Evolutionary conservation across 2,888 invertebrate species (phyloP).

Genomic region (Taenaris catops): DNA sequence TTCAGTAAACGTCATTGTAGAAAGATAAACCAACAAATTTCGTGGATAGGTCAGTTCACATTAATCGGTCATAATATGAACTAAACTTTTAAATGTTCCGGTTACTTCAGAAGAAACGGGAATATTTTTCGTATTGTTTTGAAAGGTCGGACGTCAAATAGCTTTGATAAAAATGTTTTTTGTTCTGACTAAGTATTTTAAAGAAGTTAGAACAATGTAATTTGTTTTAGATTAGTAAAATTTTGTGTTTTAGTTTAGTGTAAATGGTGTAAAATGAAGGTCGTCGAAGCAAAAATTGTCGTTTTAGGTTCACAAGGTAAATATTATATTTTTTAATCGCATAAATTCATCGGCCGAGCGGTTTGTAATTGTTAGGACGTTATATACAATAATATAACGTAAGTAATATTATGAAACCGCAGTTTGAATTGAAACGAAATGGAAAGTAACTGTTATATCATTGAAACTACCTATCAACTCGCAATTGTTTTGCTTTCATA

Average conservation of each 20-base stretch:
- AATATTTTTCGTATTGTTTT: conserved; percentile 8
- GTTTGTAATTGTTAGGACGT: too few species aligned
- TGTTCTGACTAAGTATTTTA: background rate
- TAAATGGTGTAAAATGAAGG: conserved; percentile 79
- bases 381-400: too few species aligned
- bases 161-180: conserved; percentile 9
- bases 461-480: too few species aligned
- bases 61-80: background rate
- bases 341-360: too few species aligned
- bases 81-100: conserved; percentile 7
- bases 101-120: conserved; percentile 18
- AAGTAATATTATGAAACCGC: too few species aligned
- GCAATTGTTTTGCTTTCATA: too few species aligned
- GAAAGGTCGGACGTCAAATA: conserved; percentile 19
- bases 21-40: conserved; percentile 8
- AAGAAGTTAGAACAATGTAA: conserved; percentile 20
- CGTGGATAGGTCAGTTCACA: background rate
- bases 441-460: too few species aligned
- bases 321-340: too few species aligned
- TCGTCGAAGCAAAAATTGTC: conserved; percentile 91
- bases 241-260: conserved; percentile 24
- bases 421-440: too few species aligned
- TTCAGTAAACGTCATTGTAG: background rate
- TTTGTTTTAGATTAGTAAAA: conserved; percentile 6
- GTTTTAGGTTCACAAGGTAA: conserved; percentile 91